Conservation (phyloP, 2,113 vertebrate species). For the Scatophagus argus region DNA sequence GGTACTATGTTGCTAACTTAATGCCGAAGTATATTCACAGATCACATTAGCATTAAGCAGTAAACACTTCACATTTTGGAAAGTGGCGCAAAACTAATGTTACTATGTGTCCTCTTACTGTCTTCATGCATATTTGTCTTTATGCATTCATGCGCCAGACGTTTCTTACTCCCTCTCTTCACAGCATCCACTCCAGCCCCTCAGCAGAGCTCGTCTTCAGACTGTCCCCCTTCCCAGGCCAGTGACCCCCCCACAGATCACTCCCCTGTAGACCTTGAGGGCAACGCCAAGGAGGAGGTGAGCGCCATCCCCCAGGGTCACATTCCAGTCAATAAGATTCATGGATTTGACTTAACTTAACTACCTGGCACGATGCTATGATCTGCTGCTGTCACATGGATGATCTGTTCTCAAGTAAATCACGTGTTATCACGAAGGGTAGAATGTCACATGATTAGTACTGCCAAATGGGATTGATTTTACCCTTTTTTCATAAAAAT, state of each 20-base stretch:
- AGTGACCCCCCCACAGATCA: conserved; percentile 83
- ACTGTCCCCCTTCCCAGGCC: conserved; percentile 89
- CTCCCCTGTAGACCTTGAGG: conserved; percentile 59
- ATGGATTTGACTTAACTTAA: conserved; percentile 33
- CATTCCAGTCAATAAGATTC: conserved; percentile 40
- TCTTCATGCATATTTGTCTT: not conserved
- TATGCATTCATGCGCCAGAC: not conserved
- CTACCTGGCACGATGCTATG: conserved; percentile 21
- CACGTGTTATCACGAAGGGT: conserved; percentile 28
- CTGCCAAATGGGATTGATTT: conserved; percentile 33
- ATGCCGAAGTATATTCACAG: conserved; percentile 3
- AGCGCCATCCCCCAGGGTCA: conserved; percentile 10
- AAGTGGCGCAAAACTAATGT: not conserved
- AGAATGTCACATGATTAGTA: conserved; percentile 40
- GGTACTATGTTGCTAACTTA: not conserved
- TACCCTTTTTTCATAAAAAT: conserved; percentile 46
- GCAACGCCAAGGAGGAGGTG: conserved; percentile 70
- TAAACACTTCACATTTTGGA: not conserved
- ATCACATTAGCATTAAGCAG: conserved; percentile 1
- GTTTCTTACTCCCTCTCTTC: not conserved
- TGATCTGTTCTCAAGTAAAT: conserved; percentile 39
- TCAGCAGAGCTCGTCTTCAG: conserved; percentile 90
- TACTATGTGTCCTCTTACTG: not conserved
- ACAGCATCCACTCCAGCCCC: conserved; percentile 91
- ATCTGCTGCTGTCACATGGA: conserved; percentile 48